A percentile compares a stretch with the other conserved stretches of the same genome.
These are phyloP conservation scores for Sylvilagus bachmani DNA, from an alignment of 2,113 vertebrate species.

Conservation along the genomic window DNA sequence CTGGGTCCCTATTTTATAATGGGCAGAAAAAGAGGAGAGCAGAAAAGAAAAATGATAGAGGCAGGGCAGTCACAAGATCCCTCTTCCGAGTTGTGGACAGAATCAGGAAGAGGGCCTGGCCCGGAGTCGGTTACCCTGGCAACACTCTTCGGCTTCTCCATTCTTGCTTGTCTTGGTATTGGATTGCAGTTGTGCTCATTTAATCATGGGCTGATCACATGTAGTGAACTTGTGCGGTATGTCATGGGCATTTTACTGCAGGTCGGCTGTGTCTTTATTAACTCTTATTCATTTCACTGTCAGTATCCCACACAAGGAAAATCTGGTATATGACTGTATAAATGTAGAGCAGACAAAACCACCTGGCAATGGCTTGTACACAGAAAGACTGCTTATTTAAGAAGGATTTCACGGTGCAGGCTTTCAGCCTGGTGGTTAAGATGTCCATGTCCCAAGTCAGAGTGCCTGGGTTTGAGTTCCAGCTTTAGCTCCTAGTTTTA, in stretches of 20 bases:
- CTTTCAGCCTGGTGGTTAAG: too few relatives aligned
- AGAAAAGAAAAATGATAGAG: not conserved
- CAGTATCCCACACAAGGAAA: not conserved
- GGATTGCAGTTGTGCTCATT: constrained; percentile 37
- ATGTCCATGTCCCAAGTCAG: too few relatives aligned
- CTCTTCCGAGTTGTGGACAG: not conserved
- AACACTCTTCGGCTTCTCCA: constrained; percentile 45
- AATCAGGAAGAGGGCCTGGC: not conserved
- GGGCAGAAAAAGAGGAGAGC: not conserved
- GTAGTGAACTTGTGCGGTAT: not conserved
- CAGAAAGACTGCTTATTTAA: not conserved
- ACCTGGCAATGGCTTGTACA: not conserved
- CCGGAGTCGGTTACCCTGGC: not conserved
- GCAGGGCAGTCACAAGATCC: not conserved
- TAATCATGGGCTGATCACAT: not conserved
- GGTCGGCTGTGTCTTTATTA: not conserved
- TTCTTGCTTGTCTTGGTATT: not conserved
- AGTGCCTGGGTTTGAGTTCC: too few relatives aligned
- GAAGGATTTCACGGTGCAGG: not conserved
- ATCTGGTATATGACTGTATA: not conserved
- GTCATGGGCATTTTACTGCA: not conserved
- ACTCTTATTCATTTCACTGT: not conserved
- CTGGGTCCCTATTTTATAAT: not conserved
- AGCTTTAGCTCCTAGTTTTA: too few relatives aligned
- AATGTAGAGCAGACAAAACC: not conserved